Evolutionary conservation across 1,140 invertebrate genomes (phyloP).

Genomic region (Acromyrmex echinatior): DNA sequence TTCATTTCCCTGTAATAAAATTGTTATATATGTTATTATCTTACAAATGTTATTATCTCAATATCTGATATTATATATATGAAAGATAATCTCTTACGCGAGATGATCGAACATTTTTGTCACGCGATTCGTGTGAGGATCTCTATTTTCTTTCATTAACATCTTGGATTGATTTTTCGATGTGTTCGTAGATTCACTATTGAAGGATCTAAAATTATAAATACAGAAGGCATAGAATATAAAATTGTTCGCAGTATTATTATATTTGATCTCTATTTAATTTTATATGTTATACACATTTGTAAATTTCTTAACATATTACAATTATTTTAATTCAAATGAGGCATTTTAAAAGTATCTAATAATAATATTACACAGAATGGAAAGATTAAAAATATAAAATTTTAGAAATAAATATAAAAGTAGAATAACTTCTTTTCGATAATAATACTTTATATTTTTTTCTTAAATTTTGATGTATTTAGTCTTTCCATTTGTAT

Average conservation of each 20-base stretch:
- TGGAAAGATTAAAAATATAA: background rate
- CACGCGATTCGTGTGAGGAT: background rate
- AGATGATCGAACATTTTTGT: conserved; percentile 6
- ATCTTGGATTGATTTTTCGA: background rate
- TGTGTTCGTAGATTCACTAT: background rate
- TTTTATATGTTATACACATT: background rate
- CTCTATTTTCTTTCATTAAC: conserved; percentile 33
- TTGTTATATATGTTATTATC: background rate
- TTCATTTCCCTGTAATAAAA: conserved; percentile 31
- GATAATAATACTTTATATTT: too few relatives aligned
- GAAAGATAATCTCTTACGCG: conserved; percentile 17
- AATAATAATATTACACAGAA: background rate
- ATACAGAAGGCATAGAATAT: background rate
- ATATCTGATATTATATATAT: background rate
- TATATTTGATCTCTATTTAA: background rate
- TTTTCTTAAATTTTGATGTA: too few relatives aligned
- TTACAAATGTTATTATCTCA: background rate
- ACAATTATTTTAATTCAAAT: background rate
- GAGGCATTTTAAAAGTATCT: background rate
- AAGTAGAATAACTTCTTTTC: too few relatives aligned
- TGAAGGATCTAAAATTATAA: background rate
- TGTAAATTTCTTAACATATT: conserved; percentile 1
- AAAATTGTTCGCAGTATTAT: background rate
- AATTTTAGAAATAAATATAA: background rate
- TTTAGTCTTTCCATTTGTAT: too few relatives aligned